These are phyloP conservation scores for Melanogrammus aeglefinus DNA, from an alignment of 2,797 vertebrate genomes.

Conservation along the genomic window DNA sequence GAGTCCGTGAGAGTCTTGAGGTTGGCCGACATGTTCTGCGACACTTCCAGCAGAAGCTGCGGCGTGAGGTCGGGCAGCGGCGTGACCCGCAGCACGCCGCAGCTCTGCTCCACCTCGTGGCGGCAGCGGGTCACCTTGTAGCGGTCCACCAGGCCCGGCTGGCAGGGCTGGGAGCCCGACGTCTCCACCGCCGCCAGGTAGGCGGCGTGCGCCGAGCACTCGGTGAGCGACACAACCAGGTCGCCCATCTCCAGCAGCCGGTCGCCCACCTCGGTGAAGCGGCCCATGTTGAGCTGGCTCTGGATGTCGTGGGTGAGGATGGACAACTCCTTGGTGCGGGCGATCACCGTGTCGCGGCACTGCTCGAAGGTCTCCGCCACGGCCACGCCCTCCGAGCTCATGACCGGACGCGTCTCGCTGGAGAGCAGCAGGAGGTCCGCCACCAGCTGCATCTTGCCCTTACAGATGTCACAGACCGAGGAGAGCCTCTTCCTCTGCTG, in stretches of 20 bases:
- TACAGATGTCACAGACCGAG: constrained; percentile 89
- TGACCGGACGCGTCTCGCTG: constrained; percentile 92
- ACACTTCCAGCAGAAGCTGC: constrained; percentile 92
- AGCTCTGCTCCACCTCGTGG: constrained; percentile 95
- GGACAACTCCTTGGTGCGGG: constrained; percentile 94
- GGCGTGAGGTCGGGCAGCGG: constrained; percentile 87
- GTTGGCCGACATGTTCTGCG: constrained; percentile 92
- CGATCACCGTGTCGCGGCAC: constrained; percentile 96
- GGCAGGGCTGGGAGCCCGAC: constrained; percentile 83
- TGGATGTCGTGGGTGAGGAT: constrained; percentile 97
- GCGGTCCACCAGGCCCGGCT: constrained; percentile 91
- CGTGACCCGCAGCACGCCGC: constrained; percentile 82
- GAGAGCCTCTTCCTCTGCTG: constrained; percentile 90
- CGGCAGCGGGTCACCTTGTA: constrained; percentile 95
- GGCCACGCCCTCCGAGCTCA: constrained; percentile 82
- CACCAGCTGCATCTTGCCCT: constrained; percentile 98
- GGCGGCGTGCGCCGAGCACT: constrained; percentile 92
- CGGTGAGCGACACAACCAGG: constrained; percentile 91
- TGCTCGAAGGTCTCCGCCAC: constrained; percentile 93
- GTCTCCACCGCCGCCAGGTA: constrained; percentile 92
- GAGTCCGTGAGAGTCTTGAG: constrained; percentile 94
- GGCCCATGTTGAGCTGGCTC: constrained; percentile 98
- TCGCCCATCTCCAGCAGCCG: constrained; percentile 91
- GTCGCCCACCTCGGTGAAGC: constrained; percentile 89
- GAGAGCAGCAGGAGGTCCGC: constrained; percentile 95